Conservation (phyloP, 2,113 vertebrate genomes). For the Chrysemys picta region DNA sequence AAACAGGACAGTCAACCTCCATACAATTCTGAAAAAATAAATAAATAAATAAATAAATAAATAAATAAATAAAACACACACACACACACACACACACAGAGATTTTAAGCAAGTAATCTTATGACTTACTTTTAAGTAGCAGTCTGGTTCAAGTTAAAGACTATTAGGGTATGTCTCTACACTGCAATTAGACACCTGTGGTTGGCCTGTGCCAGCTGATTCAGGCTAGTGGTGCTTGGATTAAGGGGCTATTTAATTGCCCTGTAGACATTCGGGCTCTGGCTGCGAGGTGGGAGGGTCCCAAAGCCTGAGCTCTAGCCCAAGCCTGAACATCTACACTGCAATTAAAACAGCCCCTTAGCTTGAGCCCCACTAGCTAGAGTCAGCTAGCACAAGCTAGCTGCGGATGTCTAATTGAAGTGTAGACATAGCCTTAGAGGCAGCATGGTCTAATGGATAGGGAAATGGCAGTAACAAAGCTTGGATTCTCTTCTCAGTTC, state of each 20-base stretch:
- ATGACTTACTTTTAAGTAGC: background rate
- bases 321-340: background rate
- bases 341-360: background rate
- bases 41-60: too few species aligned
- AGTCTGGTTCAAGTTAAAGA: background rate
- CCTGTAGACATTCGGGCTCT: background rate
- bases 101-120: background rate
- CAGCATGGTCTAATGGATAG: background rate
- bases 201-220: background rate
- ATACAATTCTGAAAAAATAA: rapidly evolving
- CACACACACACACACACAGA: too few species aligned
- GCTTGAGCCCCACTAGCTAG: background rate
- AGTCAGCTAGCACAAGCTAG: background rate
- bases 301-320: background rate
- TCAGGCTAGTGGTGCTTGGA: background rate
- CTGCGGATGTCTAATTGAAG: background rate
- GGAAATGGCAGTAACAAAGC: background rate
- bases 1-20: background rate
- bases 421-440: background rate
- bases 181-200: background rate
- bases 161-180: background rate
- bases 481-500: background rate
- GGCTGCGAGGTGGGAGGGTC: background rate
- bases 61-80: too few species aligned
- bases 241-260: background rate